phyloP scores from a whole-genome alignment of 1,140 invertebrate species.

The Armadillidium nasatum region DNA sequence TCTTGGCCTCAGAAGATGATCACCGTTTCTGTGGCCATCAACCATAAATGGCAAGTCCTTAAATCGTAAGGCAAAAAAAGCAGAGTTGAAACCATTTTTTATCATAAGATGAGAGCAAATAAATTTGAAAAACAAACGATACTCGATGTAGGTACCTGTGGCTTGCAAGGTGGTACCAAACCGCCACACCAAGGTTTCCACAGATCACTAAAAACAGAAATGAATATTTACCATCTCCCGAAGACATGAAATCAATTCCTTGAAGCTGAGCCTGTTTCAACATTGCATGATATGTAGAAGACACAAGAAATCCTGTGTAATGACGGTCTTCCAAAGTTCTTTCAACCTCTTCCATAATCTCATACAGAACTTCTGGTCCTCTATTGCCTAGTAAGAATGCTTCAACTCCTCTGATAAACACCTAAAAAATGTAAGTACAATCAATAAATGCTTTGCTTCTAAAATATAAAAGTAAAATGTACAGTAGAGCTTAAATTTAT shows the following conservation, averaged over 20 bases:
- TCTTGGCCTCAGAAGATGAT: too few species aligned
- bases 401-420: slow-evolving; percentile 70
- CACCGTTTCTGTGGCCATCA: too few species aligned
- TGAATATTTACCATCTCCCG: slow-evolving; percentile 47
- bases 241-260: slow-evolving; percentile 63
- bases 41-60: too few species aligned
- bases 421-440: slow-evolving; percentile 20
- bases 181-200: slow-evolving; percentile 16
- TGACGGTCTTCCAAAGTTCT: slow-evolving; percentile 76
- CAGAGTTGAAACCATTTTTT: too few species aligned
- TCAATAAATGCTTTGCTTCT: not conserved
- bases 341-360: slow-evolving; percentile 74
- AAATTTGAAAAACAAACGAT: not conserved
- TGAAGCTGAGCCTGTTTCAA: slow-evolving; percentile 52
- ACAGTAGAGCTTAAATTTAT: too few species aligned
- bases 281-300: slow-evolving; percentile 74
- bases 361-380: slow-evolving; percentile 81
- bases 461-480: not conserved
- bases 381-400: slow-evolving; percentile 77
- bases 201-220: not conserved
- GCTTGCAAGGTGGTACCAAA: not conserved
- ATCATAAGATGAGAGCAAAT: slow-evolving; percentile 29
- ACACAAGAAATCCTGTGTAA: slow-evolving; percentile 80
- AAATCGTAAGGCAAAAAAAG: too few species aligned
- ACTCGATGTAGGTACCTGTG: not conserved